phyloP scores from a whole-genome alignment of 2,797 vertebrate species.

The Lagocephalus sceleratus region DNA sequence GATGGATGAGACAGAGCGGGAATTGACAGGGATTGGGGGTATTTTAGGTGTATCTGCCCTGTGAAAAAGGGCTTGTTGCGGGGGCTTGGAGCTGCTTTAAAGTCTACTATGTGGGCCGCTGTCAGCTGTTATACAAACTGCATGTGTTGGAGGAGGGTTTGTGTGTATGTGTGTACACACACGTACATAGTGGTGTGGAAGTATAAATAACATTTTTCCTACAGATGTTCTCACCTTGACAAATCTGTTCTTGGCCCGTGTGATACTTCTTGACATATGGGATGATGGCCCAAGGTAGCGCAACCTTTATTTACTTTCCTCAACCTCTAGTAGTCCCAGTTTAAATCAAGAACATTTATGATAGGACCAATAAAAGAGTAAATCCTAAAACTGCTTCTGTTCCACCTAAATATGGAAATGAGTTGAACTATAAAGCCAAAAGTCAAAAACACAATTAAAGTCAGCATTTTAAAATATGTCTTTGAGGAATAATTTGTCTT shows the following conservation, averaged over 20 bases:
- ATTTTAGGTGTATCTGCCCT: conserved; percentile 71
- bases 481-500: conserved; percentile 60
- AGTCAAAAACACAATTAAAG: conserved; percentile 14
- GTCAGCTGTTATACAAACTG: conserved; percentile 71
- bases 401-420: conserved; percentile 17
- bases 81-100: conserved; percentile 67
- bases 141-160: conserved; percentile 55
- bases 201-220: conserved; percentile 76
- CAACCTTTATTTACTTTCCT: conserved; percentile 47
- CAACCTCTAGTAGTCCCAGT: conserved; percentile 20
- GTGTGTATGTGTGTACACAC: conserved; percentile 48
- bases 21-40: conserved; percentile 67
- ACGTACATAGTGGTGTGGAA: conserved; percentile 53
- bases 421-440: conserved; percentile 14
- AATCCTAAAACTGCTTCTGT: not conserved
- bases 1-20: conserved; percentile 67
- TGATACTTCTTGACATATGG: conserved; percentile 55
- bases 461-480: conserved; percentile 48
- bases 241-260: conserved; percentile 56
- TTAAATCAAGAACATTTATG: conserved; percentile 12
- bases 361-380: no score
- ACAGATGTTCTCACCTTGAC: conserved; percentile 75
- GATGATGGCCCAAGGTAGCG: conserved; percentile 36
- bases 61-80: conserved; percentile 71
- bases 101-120: conserved; percentile 61